Base-by-base conservation (phyloP, 2,888 invertebrate species). In the Globia sparganii region DNA sequence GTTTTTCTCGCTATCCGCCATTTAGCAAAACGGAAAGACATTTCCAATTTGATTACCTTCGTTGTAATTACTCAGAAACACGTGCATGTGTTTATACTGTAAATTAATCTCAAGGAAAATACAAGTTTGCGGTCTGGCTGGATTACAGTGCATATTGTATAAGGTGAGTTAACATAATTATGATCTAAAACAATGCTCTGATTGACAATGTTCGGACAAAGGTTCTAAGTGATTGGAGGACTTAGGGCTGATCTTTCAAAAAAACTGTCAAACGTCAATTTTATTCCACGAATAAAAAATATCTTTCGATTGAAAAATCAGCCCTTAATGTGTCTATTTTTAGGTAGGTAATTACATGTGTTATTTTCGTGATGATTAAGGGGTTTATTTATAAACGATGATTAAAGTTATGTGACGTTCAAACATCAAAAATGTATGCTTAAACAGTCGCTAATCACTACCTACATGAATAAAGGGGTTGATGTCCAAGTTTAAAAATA, bases 81-180 rank as follows among this genome's bases (percentile, higher is more conserved):
- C 72, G 73, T 73, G 67, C 76, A 34, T 75, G 68, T 53, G 58
- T 64, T 67, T 76, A 37, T 46, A 46, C 66, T 81, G 75, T 75
- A 86, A 85, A 85, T 81, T 66, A 81, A 84, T 78, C 86, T 78
- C 78, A 84, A 86, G 84, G 83, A 78, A 78, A 78, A 78, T 67
- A 53, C 59, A 65, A 34, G n/a, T 18, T 59, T 78, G 69, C 37
- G 74, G 70, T 78, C 40, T 71, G 49, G 15, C 37, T 76, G 59
- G 67, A 64, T 72, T 72, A 74, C 72, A 81, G 74, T 28, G 28
- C 28, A 49, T 31, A 61, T 40, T 81, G 64, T 82, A 75, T 67
- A 67, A 64, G 34, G 53, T n/a, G 49, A 67, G 61, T 74, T 84
- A 75, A 58, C 67, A 61, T 78, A 58, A 82, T 78, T 78, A 84